phyloP scores from a whole-genome alignment of 2,797 vertebrate species.

The Poecilia wingei region DNA sequence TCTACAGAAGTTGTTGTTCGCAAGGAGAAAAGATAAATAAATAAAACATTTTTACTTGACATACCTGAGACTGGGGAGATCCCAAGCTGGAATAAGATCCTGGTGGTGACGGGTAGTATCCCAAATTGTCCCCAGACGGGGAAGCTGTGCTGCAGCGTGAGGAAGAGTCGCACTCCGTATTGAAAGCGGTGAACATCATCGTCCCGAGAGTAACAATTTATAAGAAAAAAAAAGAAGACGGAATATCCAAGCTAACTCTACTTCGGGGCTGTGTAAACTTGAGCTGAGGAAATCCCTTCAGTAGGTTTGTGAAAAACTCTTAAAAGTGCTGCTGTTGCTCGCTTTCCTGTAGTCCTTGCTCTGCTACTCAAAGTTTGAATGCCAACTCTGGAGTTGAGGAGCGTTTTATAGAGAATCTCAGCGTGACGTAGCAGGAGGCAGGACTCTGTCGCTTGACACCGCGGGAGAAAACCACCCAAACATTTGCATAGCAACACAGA shows the following conservation, averaged over 20 bases:
- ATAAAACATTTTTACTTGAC: slow-evolving; percentile 24
- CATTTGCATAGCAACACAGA: slow-evolving; percentile 27
- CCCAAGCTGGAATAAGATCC: slow-evolving; percentile 91
- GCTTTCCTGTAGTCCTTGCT: neutral
- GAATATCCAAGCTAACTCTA: slow-evolving; percentile 42
- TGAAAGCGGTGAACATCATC: slow-evolving; percentile 91
- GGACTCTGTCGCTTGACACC: neutral
- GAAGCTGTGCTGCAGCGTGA: slow-evolving; percentile 97
- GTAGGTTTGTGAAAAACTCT: slow-evolving; percentile 27
- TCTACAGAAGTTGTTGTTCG: neutral
- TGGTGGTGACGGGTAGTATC: slow-evolving; percentile 89
- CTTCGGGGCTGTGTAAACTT: slow-evolving; percentile 8
- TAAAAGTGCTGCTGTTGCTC: slow-evolving; percentile 5
- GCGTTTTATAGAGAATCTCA: slow-evolving; percentile 53
- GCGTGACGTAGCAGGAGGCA: slow-evolving; percentile 65
- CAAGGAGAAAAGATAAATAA: neutral
- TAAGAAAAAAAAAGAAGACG: slow-evolving; percentile 14
- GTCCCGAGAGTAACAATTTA: slow-evolving; percentile 17
- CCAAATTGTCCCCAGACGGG: slow-evolving; percentile 86
- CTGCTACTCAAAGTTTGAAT: slow-evolving; percentile 68
- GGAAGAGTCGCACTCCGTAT: slow-evolving; percentile 89
- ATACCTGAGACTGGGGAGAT: slow-evolving; percentile 91
- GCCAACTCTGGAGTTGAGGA: slow-evolving; percentile 22
- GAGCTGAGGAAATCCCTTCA: slow-evolving; percentile 42
- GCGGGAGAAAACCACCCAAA: slow-evolving; percentile 33